These are phyloP conservation scores for Rhagonycha fulva DNA, from an alignment of 2,888 invertebrate genomes.

Conservation along the genomic window DNA sequence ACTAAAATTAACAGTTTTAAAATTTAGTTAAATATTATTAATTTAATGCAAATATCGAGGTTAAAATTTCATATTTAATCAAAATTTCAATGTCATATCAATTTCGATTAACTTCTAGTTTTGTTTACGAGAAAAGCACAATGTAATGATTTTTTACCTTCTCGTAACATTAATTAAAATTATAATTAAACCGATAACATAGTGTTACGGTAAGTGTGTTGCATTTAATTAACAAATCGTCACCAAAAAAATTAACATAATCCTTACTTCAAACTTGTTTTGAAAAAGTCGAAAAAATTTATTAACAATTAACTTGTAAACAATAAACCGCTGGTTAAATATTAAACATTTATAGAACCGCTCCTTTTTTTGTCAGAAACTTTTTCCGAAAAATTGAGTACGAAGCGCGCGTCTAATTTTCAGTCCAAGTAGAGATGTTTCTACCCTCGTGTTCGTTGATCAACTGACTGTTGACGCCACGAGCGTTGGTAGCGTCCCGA, in stretches of 20 bases:
- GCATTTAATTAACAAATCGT: neutral
- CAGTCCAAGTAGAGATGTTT: slow-evolving; percentile 7
- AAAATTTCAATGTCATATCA: neutral
- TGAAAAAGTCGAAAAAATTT: neutral
- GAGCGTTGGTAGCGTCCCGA: slow-evolving; percentile 38
- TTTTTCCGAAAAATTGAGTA: slow-evolving; percentile 5
- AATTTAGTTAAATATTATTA: neutral
- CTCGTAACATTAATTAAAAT: neutral
- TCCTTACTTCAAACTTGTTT: neutral
- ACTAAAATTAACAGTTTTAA: neutral
- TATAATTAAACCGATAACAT: neutral
- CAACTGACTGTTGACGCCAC: slow-evolving; percentile 33
- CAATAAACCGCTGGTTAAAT: neutral
- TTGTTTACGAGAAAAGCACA: neutral
- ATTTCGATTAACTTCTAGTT: neutral
- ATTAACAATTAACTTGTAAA: neutral
- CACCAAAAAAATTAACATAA: neutral
- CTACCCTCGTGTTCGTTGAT: slow-evolving; percentile 17
- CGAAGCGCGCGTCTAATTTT: slow-evolving; percentile 13
- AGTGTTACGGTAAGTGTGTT: neutral
- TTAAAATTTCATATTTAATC: neutral
- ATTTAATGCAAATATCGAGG: neutral
- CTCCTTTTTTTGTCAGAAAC: neutral
- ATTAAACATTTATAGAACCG: neutral
- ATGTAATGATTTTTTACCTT: neutral